Base-by-base conservation (phyloP, 2,113 vertebrate genomes). In the Hemicordylus capensis region DNA sequence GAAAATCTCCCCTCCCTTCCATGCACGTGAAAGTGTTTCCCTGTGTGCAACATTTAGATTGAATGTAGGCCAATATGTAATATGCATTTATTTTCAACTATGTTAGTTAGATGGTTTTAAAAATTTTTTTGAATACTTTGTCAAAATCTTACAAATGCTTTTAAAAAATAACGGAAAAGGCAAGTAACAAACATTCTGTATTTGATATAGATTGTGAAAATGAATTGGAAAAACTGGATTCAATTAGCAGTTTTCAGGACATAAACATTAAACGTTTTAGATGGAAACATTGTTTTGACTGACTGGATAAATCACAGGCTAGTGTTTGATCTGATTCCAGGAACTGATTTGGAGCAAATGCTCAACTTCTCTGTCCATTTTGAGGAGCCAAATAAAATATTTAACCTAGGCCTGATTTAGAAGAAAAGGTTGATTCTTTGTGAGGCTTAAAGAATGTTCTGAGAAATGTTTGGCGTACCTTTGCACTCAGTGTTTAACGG, bases 371-470 rank as follows among this genome's bases (percentile, higher is more conserved):
- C 87, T 93, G 90, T 94, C 94, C 93, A 91, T 93, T 90, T 89
- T 92, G 91, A 96, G 94, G 91, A 95, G 97, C 97, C 97, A 98
- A 97, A 97, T 97, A 94, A 97, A 98, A 98, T 97, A 98, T 97
- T 98, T 96, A 96, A 96, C 94, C 95, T 96, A 95, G 94, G 91
- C 89, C 92, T 95, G 92, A 88, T 95, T 97, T 96, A 97, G 93
- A 94, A 95, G 86, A 93, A 94, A 92, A 93, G 88, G 93, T 94
- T 95, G 92, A 93, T 95, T 96, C 95, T 96, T 96, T 96, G 95
- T 96, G 94, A 93, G 93, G 94, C 93, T 90, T 96, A 94, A 95
- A 96, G 94, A 94, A 93, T 92, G 91, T 92, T 94, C 92, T 94
- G 90, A 93, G 92, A 96, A 96, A 96, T 96, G 92, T 96, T 96